These are phyloP conservation scores for Seira sanloemensis DNA, from an alignment of 2,888 invertebrate genomes.

Conservation along the genomic window DNA sequence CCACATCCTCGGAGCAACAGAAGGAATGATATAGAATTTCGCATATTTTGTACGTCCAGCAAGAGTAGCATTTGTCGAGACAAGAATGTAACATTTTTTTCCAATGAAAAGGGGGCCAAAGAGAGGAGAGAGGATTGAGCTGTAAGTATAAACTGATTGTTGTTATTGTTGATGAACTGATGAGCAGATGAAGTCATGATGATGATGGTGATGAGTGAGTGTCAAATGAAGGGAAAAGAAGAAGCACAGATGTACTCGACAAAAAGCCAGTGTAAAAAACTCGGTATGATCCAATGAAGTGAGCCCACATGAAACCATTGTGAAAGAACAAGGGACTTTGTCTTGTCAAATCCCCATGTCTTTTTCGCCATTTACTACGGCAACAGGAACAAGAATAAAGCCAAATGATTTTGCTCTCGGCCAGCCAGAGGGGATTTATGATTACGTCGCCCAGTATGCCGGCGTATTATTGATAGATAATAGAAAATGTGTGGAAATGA, in stretches of 20 bases:
- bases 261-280: constrained; percentile 50
- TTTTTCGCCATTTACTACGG: too few species aligned
- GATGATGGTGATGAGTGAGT: constrained; percentile 53
- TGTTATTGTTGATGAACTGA: constrained; percentile 42
- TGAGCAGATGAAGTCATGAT: constrained; percentile 61
- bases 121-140: neutral
- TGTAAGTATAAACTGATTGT: constrained; percentile 24
- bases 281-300: constrained; percentile 58
- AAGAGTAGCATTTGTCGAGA: constrained; percentile 1
- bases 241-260: constrained; percentile 56
- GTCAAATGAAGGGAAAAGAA: constrained; percentile 53
- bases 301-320: constrained; percentile 49
- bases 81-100: neutral
- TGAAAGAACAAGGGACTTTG: constrained; percentile 9
- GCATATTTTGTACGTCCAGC: neutral
- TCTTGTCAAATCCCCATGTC: neutral
- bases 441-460: constrained; percentile 4
- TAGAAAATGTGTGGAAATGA: constrained; percentile 2
- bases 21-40: neutral
- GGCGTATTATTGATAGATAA: neutral
- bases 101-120: neutral
- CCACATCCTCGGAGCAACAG: too few species aligned
- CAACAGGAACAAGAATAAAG: neutral
- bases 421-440: constrained; percentile 54
- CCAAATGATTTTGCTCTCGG: constrained; percentile 35